phyloP scores from a whole-genome alignment of 1,140 invertebrate genomes.

The Lordiphosa mommai region DNA sequence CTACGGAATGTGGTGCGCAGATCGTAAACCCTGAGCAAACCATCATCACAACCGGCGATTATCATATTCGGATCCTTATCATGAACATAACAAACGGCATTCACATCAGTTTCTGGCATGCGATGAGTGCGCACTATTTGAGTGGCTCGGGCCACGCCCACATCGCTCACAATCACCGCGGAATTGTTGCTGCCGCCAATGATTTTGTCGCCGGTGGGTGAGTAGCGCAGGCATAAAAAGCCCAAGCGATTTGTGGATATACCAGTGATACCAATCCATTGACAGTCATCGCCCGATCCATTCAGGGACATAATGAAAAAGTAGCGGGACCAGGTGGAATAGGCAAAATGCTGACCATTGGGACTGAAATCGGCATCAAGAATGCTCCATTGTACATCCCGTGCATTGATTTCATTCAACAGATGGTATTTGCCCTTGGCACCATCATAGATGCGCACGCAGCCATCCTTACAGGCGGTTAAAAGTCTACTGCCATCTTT shows the following conservation, averaged over 20 bases:
- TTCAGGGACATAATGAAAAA: constrained; percentile 87
- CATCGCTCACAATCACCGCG: constrained; percentile 88
- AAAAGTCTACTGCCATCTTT: constrained; percentile 87
- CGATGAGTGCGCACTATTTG: constrained; percentile 81
- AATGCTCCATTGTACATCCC: constrained; percentile 91
- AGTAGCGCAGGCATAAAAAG: constrained; percentile 90
- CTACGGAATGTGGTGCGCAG: constrained; percentile 82
- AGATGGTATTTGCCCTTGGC: constrained; percentile 81
- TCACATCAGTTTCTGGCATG: constrained; percentile 89
- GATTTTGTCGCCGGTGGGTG: constrained; percentile 87
- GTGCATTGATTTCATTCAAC: constrained; percentile 83
- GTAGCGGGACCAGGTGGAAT: constrained; percentile 91
- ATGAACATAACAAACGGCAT: constrained; percentile 90
- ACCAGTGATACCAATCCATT: constrained; percentile 83
- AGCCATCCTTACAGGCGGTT: constrained; percentile 87
- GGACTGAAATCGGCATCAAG: constrained; percentile 90
- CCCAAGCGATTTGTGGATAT: constrained; percentile 86
- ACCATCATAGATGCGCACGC: constrained; percentile 83
- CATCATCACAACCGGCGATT: constrained; percentile 92
- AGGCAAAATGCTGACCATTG: constrained; percentile 86
- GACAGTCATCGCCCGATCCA: constrained; percentile 83
- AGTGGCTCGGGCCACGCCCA: constrained; percentile 81
- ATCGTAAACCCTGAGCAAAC: constrained; percentile 91
- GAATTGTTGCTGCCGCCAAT: constrained; percentile 90
- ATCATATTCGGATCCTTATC: constrained; percentile 88